Base-by-base conservation (phyloP, 92 coral and sea anemone species). In the Epizoanthus fatuus region DNA sequence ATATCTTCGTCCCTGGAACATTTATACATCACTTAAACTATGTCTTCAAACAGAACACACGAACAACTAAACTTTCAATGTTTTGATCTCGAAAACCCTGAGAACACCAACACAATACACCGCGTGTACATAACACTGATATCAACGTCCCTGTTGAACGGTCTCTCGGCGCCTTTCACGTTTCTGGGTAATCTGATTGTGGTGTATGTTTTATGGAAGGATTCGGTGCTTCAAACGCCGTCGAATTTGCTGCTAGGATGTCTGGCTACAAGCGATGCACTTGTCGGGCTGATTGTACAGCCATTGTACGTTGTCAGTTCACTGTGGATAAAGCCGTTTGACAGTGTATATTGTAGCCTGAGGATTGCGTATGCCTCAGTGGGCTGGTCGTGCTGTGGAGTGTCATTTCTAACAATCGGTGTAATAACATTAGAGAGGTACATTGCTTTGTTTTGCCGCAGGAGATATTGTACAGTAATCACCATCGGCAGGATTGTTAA, bases 301-400 rank as follows among this genome's bases (percentile, higher is more conserved):
- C 81, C 81, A 4, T 53, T 75, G 38, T 56, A 75, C 53, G 11
- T 75, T 4, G 29, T 38, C 7, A 37, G 81, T 10, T 75, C 81
- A 13, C 65, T 75, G 39, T 75, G 81, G 81, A 42, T 37, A 29
- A 56, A 10, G 11, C 52, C 39, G 12, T 75, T 40, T 38, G 67
- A 37, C 11, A 55, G 7, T 7, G 42, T 75, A 9, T 75, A 75
- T 12, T 75, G 81, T 39, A 32, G 52, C 7, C 19, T 75, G 53
- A 59, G 81, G 20, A 57, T 57, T 35, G 81, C 29, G 19, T 75
- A 75, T 9, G 81, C 66, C 3, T 55, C 66, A 3, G 16, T 65
- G 17, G 81, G 66, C 32, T 75, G 81, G 81, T 37, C 59, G 54
- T 75, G 81, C 29, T 75, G 81, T 19, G 81, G 81, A 6, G 81